These are phyloP conservation scores for Calycopis cecrops DNA, from an alignment of 1,140 invertebrate species.

Conservation along the genomic window DNA sequence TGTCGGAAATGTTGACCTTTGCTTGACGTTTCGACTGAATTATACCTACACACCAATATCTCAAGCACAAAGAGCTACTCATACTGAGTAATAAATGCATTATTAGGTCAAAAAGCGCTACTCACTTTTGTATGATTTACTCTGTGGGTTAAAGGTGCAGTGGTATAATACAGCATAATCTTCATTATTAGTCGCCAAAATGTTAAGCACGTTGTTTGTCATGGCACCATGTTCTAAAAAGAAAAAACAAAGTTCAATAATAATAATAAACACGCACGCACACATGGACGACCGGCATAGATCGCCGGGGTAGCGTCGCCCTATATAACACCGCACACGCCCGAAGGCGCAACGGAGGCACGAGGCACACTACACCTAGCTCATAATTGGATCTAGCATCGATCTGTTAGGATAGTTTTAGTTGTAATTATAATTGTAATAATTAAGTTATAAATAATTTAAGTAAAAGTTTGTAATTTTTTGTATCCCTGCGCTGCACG, in stretches of 20 bases:
- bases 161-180: slow-evolving; percentile 37
- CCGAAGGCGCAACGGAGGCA: too few relatives aligned
- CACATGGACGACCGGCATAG: neutral
- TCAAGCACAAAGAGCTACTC: too few relatives aligned
- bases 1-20: too few relatives aligned
- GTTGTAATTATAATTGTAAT: too few relatives aligned
- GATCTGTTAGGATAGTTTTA: too few relatives aligned
- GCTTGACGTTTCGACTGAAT: neutral
- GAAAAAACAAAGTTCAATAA: neutral
- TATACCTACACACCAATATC: neutral
- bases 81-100: neutral
- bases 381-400: too few relatives aligned
- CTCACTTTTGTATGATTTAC: slow-evolving; percentile 22
- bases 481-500: too few relatives aligned
- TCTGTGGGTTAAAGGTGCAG: slow-evolving; percentile 35
- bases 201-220: slow-evolving; percentile 27
- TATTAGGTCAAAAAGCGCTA: neutral
- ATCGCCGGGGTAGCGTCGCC: neutral
- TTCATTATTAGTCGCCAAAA: slow-evolving; percentile 39
- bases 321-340: too few relatives aligned
- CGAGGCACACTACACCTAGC: too few relatives aligned
- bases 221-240: slow-evolving; percentile 9
- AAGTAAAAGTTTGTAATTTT: too few relatives aligned
- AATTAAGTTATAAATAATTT: too few relatives aligned
- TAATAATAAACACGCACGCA: neutral